Percentiles rank a stretch among this genome's conserved stretches.
These are phyloP conservation scores for Phengaris alcon DNA, from an alignment of 2,888 invertebrate species.

Conservation along the genomic window DNA sequence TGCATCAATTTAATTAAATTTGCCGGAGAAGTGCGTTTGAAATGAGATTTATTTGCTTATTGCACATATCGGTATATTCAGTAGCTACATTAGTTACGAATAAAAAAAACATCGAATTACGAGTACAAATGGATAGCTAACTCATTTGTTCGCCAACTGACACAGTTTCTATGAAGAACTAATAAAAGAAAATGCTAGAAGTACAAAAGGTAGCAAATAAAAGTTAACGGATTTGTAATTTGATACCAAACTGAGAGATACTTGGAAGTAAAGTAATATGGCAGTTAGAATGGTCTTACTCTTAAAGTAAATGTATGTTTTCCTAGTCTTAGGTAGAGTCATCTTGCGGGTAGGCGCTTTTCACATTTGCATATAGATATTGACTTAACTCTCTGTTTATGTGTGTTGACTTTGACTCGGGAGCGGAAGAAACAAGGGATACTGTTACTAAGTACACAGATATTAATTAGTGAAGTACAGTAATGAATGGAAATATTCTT, in stretches of 20 bases:
- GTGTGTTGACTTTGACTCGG: background rate
- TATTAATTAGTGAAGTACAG: background rate
- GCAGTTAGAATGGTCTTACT: background rate
- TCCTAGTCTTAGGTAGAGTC: background rate
- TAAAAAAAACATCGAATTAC: no score
- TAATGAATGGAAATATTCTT: background rate
- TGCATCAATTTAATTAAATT: constrained; percentile 12
- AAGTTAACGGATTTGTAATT: background rate
- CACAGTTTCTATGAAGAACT: background rate
- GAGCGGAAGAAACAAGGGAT: constrained; percentile 1
- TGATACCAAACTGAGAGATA: background rate
- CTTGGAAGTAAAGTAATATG: constrained; percentile 1
- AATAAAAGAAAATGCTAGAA: background rate
- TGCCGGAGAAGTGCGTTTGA: background rate
- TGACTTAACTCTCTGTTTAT: constrained; percentile 4
- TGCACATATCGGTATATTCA: background rate
- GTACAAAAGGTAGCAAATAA: background rate
- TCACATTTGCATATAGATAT: background rate
- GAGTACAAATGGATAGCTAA: no score
- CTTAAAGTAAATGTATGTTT: no score
- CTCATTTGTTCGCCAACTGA: no score
- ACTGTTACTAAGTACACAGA: background rate
- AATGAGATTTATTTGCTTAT: background rate
- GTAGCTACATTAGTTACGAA: background rate
- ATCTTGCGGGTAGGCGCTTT: background rate